Evolutionary conservation across 2,113 vertebrate species (phyloP).

Genomic region (Etia nguti): DNA sequence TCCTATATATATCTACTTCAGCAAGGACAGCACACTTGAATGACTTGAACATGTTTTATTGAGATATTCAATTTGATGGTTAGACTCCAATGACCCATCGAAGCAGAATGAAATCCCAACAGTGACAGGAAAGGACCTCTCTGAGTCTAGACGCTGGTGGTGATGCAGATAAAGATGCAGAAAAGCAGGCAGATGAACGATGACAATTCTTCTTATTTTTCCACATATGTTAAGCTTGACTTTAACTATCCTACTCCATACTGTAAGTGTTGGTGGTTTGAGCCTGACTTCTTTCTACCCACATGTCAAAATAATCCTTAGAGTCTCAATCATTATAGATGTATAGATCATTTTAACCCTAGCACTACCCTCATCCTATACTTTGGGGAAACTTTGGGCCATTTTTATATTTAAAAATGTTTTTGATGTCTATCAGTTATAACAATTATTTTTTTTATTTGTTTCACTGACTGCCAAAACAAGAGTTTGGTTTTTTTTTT

Average conservation of each 20-base stretch:
- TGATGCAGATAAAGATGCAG: not conserved
- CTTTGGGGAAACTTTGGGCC: not conserved
- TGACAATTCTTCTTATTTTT: not conserved
- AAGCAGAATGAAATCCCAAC: not conserved
- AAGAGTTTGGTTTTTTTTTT: fast-evolving
- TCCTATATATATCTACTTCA: not conserved
- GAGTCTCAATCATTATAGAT: not conserved
- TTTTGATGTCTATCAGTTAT: not conserved
- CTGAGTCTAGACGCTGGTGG: too few species aligned
- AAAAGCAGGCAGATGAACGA: not conserved
- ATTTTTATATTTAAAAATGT: not conserved
- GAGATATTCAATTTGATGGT: not conserved
- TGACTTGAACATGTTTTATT: not conserved
- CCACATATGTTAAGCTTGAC: not conserved
- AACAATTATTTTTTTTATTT: not conserved
- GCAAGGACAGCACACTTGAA: not conserved
- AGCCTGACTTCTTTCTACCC: not conserved
- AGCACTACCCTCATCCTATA: not conserved
- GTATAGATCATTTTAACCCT: not conserved
- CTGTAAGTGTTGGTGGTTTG: not conserved
- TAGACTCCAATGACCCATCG: not conserved
- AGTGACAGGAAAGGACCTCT: too few species aligned
- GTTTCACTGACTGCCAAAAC: not conserved
- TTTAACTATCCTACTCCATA: not conserved
- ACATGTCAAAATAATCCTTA: not conserved